These are phyloP conservation scores for Hyposmocoma kahamanoa DNA, from an alignment of 1,140 invertebrate genomes.

Conservation along the genomic window DNA sequence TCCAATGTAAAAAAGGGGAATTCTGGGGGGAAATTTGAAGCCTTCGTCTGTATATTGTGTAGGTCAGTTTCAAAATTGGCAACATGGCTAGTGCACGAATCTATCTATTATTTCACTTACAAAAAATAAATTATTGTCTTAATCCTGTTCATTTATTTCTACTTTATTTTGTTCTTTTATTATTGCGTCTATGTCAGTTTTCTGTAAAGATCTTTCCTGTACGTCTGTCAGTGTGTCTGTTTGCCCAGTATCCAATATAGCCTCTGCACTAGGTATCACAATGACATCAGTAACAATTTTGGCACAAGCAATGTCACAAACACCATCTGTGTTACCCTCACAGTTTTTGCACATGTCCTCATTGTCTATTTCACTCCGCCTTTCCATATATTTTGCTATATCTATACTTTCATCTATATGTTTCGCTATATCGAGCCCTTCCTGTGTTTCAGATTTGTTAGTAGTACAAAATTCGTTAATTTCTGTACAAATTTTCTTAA, in stretches of 20 bases:
- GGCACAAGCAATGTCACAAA: slow-evolving; percentile 37
- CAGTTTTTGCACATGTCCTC: slow-evolving; percentile 30
- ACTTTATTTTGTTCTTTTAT: no score
- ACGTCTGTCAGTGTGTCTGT: no score
- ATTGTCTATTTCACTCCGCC: slow-evolving; percentile 29
- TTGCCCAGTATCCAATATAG: slow-evolving; percentile 52
- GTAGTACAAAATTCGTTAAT: slow-evolving; percentile 20
- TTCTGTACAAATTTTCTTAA: slow-evolving; percentile 51
- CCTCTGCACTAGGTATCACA: slow-evolving; percentile 66
- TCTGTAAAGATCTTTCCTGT: no score
- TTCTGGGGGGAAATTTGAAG: no score
- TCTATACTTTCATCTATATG: slow-evolving; percentile 28
- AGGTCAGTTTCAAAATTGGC: no score
- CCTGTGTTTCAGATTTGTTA: slow-evolving; percentile 14
- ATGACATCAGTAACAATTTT: slow-evolving; percentile 58
- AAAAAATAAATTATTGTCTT: no score
- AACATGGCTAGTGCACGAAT: no score
- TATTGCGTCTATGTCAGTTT: no score
- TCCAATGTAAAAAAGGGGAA: no score
- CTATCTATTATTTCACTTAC: no score
- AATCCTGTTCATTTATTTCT: no score
- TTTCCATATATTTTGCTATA: slow-evolving; percentile 50
- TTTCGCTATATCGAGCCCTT: slow-evolving; percentile 27
- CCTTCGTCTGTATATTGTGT: no score
- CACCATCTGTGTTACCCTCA: slow-evolving; percentile 25